These are phyloP conservation scores for Berghia stephanieae DNA, from an alignment of 1,140 invertebrate species.

Conservation along the genomic window DNA sequence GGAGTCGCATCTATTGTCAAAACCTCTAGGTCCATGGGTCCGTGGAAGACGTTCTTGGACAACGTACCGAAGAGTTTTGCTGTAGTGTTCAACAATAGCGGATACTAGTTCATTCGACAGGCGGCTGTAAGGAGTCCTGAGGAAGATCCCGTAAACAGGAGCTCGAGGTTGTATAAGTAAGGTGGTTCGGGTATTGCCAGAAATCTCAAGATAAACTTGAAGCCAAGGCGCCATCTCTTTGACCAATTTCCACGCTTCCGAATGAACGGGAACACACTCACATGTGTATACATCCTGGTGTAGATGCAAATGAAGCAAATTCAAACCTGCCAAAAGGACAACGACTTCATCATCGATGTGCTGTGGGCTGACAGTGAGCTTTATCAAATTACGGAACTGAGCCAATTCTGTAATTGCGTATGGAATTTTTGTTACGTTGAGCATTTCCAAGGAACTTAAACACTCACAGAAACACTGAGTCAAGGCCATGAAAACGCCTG, in stretches of 20 bases:
- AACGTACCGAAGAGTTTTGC: slow-evolving; percentile 49
- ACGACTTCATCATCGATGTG: slow-evolving; percentile 82
- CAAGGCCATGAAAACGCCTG: slow-evolving; percentile 78
- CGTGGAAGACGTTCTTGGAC: slow-evolving; percentile 75
- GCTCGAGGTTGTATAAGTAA: slow-evolving; percentile 55
- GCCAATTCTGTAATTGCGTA: slow-evolving; percentile 81
- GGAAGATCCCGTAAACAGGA: slow-evolving; percentile 53
- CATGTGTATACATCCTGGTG: slow-evolving; percentile 78
- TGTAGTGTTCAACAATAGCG: slow-evolving; percentile 52
- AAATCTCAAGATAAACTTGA: slow-evolving; percentile 46
- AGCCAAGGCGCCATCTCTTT: slow-evolving; percentile 51
- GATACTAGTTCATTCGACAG: slow-evolving; percentile 41
- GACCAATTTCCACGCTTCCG: slow-evolving; percentile 51
- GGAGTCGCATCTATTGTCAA: slow-evolving; percentile 75
- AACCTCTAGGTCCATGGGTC: slow-evolving; percentile 67
- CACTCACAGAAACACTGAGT: slow-evolving; percentile 71
- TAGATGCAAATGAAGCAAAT: slow-evolving; percentile 78
- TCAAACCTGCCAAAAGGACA: slow-evolving; percentile 62
- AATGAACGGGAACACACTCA: slow-evolving; percentile 38
- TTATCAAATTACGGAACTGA: slow-evolving; percentile 79
- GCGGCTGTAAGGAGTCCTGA: slow-evolving; percentile 47
- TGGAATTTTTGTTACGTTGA: slow-evolving; percentile 80
- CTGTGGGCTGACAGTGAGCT: slow-evolving; percentile 81
- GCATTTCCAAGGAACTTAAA: slow-evolving; percentile 74
- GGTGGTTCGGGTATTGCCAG: slow-evolving; percentile 43